phyloP scores from a whole-genome alignment of 2,797 vertebrate species.

The Merluccius polli region DNA sequence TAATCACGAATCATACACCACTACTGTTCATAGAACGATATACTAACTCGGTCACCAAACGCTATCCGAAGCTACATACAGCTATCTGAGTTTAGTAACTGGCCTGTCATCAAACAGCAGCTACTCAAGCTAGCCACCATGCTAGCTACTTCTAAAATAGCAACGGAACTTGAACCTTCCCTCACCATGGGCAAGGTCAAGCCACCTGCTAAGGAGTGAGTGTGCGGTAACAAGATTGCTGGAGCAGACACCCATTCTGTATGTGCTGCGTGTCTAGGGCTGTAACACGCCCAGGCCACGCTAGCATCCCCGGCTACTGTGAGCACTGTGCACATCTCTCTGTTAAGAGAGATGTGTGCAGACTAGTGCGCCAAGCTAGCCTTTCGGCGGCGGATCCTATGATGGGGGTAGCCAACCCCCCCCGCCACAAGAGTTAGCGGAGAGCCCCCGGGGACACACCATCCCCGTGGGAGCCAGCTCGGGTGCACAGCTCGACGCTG shows the following conservation, averaged over 20 bases:
- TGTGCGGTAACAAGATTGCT: not conserved
- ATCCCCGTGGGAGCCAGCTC: not conserved
- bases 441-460: too few species aligned
- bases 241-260: conserved; percentile 1
- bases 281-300: not conserved
- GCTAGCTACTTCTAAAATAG: not conserved
- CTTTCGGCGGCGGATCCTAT: not conserved
- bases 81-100: conserved; percentile 8
- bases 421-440: not conserved
- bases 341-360: not conserved
- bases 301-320: conserved; percentile 4
- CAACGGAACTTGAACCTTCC: not conserved
- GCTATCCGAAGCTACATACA: not conserved
- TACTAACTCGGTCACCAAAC: not conserved
- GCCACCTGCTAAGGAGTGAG: not conserved
- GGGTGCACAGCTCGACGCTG: not conserved
- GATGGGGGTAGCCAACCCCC: conserved; percentile 1
- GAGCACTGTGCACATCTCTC: not conserved
- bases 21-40: too few species aligned
- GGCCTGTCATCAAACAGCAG: not conserved
- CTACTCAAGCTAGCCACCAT: not conserved
- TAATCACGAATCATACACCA: too few species aligned
- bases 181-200: not conserved
- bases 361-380: not conserved
- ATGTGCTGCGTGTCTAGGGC: not conserved